Conservation (phyloP, 2,888 invertebrate species). For the Gymnocheta viridis region DNA sequence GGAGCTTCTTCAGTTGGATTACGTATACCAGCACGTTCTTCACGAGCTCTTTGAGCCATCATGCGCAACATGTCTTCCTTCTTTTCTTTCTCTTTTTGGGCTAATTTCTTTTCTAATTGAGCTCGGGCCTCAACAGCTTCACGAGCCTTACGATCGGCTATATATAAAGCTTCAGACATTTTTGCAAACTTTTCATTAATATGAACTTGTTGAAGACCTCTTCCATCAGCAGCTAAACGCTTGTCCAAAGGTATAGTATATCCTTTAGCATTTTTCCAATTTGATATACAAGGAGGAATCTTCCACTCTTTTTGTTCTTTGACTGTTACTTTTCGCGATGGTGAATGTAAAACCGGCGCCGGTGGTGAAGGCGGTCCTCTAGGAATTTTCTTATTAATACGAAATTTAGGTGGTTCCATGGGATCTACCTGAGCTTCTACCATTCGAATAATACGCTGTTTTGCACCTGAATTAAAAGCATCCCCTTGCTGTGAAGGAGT, state of each 20-base stretch:
- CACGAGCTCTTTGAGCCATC: slow-evolving; percentile 97
- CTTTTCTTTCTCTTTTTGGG: slow-evolving; percentile 98
- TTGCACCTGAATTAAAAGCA: slow-evolving; percentile 97
- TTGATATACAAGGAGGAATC: slow-evolving; percentile 98
- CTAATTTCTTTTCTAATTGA: slow-evolving; percentile 96
- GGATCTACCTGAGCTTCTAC: slow-evolving; percentile 97
- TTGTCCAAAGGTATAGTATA: slow-evolving; percentile 98
- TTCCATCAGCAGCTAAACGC: slow-evolving; percentile 97
- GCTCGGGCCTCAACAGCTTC: slow-evolving; percentile 99
- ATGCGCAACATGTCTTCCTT: slow-evolving; percentile 96
- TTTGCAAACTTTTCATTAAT: slow-evolving; percentile 99
- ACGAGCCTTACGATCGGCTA: slow-evolving; percentile 97
- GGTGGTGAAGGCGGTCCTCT: slow-evolving; percentile 99
- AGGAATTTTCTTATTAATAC: slow-evolving; percentile 99
- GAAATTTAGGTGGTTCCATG: slow-evolving; percentile 99
- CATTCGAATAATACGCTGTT: slow-evolving; percentile 98
- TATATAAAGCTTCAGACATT: slow-evolving; percentile 97
- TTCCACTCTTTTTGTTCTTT: slow-evolving; percentile 99
- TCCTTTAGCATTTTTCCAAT: slow-evolving; percentile 99
- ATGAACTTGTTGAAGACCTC: slow-evolving; percentile 97
- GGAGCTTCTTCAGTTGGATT: slow-evolving; percentile 81
- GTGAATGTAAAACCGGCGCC: slow-evolving; percentile 99
- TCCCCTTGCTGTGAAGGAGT: slow-evolving; percentile 98
- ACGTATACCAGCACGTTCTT: slow-evolving; percentile 92
- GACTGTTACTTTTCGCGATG: slow-evolving; percentile 97